Evolutionary conservation across 37 sponge, comb jelly and placozoan species (phyloP).

Genomic region (Ephydatia muelleri): DNA sequence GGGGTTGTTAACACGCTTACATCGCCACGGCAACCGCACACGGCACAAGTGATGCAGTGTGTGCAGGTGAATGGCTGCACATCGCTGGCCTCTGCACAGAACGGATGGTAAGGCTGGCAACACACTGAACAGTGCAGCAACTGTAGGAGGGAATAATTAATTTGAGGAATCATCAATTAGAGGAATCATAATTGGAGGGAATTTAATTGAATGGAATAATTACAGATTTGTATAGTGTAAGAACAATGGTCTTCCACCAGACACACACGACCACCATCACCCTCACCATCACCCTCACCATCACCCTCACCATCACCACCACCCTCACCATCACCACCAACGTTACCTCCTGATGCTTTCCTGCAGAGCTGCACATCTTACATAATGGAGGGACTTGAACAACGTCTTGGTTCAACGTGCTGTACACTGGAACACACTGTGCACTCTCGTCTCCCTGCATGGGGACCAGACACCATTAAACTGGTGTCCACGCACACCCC

Average conservation of each 20-base stretch:
- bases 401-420: background rate
- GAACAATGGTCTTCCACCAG: background rate
- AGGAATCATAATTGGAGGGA: too few relatives aligned
- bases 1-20: too few relatives aligned
- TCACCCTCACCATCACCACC: too few relatives aligned
- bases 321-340: background rate
- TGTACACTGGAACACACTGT: background rate
- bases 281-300: too few relatives aligned
- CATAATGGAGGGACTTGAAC: conserved; percentile 14
- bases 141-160: background rate
- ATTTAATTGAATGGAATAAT: too few relatives aligned
- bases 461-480: background rate
- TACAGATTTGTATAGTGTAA: too few relatives aligned
- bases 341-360: conserved; percentile 8
- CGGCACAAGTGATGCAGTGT: conserved; percentile 46
- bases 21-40: conserved; percentile 58
- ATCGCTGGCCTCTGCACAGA: conserved; percentile 42
- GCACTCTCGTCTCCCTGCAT: background rate
- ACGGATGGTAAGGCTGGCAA: conserved; percentile 62
- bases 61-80: conserved; percentile 44
- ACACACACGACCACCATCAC: background rate
- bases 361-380: conserved; percentile 53
- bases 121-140: conserved; percentile 62
- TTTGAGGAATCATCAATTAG: too few relatives aligned
- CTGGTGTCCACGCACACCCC: background rate